Base-by-base conservation (phyloP, 2,113 vertebrate genomes). In the Catharus bicknelli region DNA sequence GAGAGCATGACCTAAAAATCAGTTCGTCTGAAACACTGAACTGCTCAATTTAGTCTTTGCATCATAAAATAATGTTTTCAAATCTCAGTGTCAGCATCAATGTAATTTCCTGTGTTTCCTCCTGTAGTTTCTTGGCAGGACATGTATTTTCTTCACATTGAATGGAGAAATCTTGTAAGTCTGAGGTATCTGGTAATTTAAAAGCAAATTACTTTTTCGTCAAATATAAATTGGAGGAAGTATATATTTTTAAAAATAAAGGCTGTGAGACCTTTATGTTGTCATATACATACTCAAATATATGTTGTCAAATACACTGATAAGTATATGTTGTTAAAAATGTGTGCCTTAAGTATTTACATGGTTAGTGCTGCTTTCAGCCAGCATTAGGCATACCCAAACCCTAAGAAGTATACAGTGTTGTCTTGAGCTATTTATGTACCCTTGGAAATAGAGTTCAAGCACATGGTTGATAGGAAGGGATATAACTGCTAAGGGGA, bases 321-420 rank as follows among this genome's bases (percentile, higher is more conserved):
- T n/a, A 15, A 54, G 18, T 12, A 5, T 30, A 23, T 40, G 10
- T 22, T 45, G 42, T 69, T 32, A 29, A n/a, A 53, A 61, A 47
- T 3, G 0, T 7, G 9, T 77, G 34, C 25, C 67, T 73, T 51
- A 43, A 20, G 26, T n/a, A 10, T n/a, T 29, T 59, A 9, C 0
- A 1, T 20, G 47, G 15, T 55, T 57, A 17, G 17, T 43, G 13
- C 21, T 59, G 29, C 25, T 59, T 94, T 68, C 20, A 48, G 43
- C 17, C 36, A 47, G 18, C 34, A 51, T 23, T 34, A 0, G 20
- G 32, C 20, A 6, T 26, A 17, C 47, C 38, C 32, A 61, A 27
- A 22, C 23, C 11, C 30, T 32, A 36, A 4, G 4, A 32, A 5
- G 29, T 13, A 2, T 5, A 17, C 3, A 7, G 4, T 30, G 22